Conservation (phyloP, 2,797 vertebrate genomes). For the Gallirallus australis region DNA sequence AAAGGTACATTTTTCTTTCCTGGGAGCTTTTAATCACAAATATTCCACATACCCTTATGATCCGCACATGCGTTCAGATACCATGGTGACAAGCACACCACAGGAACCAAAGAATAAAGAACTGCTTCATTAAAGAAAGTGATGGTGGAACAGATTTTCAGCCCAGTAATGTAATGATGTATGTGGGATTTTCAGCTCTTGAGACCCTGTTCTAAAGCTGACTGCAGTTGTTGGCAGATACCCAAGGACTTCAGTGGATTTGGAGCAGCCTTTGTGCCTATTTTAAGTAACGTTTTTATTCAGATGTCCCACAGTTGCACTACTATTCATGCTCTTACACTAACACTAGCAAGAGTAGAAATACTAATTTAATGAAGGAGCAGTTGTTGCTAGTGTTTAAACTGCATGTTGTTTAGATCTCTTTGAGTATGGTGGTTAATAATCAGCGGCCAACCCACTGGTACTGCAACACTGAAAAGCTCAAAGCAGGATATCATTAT, state of each 20-base stretch:
- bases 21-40: slow-evolving; percentile 57
- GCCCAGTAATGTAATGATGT: background rate
- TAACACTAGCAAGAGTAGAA: background rate
- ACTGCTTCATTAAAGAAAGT: slow-evolving; percentile 41
- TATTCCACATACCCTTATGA: slow-evolving; percentile 36
- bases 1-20: slow-evolving; percentile 51
- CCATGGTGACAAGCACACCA: slow-evolving; percentile 62
- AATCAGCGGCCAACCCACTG: slow-evolving; percentile 26
- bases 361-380: slow-evolving; percentile 23
- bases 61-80: slow-evolving; percentile 25
- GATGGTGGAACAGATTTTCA: slow-evolving; percentile 30
- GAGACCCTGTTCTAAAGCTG: slow-evolving; percentile 47
- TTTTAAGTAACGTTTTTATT: slow-evolving; percentile 66
- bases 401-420: slow-evolving; percentile 23
- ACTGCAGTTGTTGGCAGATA: slow-evolving; percentile 53
- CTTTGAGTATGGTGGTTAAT: slow-evolving; percentile 25
- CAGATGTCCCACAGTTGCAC: slow-evolving; percentile 38
- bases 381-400: background rate
- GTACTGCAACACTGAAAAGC: slow-evolving; percentile 10
- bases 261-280: slow-evolving; percentile 56
- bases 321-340: slow-evolving; percentile 37
- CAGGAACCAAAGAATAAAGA: slow-evolving; percentile 50
- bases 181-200: slow-evolving; percentile 40
- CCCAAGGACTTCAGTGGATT: slow-evolving; percentile 61
- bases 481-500: slow-evolving; percentile 59